A percentile compares a stretch with the other conserved stretches of the same genome.
phyloP scores from a whole-genome alignment of 2,888 invertebrate species.

The Branchinecta sandiegonensis region DNA sequence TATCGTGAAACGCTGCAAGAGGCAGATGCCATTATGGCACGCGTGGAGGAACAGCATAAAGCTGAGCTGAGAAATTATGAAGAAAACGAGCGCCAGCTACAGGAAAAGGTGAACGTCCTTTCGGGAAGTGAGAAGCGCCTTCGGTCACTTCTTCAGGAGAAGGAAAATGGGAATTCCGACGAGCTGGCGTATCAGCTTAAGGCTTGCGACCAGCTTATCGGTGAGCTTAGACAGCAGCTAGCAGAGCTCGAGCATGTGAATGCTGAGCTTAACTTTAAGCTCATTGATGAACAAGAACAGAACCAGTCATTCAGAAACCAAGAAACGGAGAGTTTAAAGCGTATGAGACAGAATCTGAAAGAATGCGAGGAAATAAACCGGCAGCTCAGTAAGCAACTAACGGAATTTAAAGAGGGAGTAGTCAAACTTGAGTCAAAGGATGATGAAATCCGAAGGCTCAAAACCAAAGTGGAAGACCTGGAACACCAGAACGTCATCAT shows the following conservation, averaged over 20 bases:
- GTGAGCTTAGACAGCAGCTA: neutral
- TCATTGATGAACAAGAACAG: conserved; percentile 6
- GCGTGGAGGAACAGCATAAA: conserved; percentile 8
- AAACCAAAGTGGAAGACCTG: no score
- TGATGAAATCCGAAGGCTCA: no score
- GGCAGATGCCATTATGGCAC: conserved; percentile 11
- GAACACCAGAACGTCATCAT: no score
- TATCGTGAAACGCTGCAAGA: conserved; percentile 12
- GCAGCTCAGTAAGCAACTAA: no score
- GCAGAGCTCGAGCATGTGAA: conserved; percentile 8
- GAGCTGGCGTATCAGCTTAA: neutral
- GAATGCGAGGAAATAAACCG: no score
- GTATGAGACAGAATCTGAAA: no score
- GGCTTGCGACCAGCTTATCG: neutral
- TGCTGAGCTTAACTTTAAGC: conserved; percentile 6
- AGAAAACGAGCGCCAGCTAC: conserved; percentile 12
- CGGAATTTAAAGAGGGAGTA: no score
- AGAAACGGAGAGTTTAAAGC: no score
- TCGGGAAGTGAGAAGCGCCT: neutral
- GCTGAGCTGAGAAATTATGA: neutral
- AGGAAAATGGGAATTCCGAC: neutral
- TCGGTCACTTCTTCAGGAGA: conserved; percentile 14
- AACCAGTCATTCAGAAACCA: neutral
- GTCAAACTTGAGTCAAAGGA: no score
- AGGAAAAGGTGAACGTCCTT: neutral